Percentiles rank a stretch among this genome's conserved stretches.
Conservation (phyloP, 1,140 invertebrate genomes). For the Brachionus paranguensis region DNA sequence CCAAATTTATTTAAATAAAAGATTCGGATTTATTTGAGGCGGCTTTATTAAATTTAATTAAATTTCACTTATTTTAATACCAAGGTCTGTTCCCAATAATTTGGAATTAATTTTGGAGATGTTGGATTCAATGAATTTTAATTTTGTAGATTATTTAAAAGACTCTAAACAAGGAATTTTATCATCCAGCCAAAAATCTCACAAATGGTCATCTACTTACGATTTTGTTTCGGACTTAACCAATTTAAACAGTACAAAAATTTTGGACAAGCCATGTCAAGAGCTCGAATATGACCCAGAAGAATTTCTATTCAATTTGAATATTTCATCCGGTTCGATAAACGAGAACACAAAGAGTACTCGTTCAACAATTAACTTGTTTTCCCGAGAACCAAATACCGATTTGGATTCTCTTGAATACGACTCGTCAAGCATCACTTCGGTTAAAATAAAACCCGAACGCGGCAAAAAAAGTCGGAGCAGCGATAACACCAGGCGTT, state of each 20-base stretch:
- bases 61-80: neutral
- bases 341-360: neutral
- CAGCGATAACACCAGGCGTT: neutral
- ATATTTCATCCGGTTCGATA: conserved; percentile 9
- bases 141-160: conserved; percentile 61
- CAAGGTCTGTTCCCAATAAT: neutral
- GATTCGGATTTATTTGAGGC: too few relatives aligned
- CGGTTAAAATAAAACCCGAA: neutral
- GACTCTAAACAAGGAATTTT: conserved; percentile 71
- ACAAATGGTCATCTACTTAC: neutral
- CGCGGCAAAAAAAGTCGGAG: neutral
- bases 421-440: neutral
- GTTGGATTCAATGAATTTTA: conserved; percentile 19
- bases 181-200: neutral
- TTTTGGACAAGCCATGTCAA: neutral
- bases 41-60: neutral
- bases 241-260: conserved; percentile 28
- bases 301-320: conserved; percentile 34
- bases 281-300: conserved; percentile 22
- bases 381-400: neutral
- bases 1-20: too few relatives aligned
- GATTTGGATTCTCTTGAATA: neutral
- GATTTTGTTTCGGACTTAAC: neutral
- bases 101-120: neutral
- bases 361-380: neutral